phyloP scores from a whole-genome alignment of 2,113 vertebrate species.

The Catharus bicknelli region DNA sequence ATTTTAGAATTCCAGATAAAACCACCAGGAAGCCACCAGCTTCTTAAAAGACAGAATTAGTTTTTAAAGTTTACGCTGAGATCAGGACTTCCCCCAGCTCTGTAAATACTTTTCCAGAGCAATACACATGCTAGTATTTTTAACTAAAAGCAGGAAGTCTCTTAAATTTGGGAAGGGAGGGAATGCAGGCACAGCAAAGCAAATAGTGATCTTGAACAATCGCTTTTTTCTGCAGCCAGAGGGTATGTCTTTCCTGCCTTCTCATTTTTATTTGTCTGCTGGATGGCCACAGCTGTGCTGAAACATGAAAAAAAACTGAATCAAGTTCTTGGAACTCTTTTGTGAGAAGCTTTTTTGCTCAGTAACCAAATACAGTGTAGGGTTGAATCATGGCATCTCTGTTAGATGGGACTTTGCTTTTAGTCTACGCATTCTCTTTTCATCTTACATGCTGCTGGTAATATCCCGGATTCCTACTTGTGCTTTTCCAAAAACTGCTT shows the following conservation, averaged over 20 bases:
- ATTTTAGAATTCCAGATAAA: not conserved
- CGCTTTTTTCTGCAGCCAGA: not conserved
- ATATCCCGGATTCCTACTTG: not conserved
- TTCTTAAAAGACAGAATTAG: not conserved
- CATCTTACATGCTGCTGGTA: not conserved
- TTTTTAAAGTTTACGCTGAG: not conserved
- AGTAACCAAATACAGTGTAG: not conserved
- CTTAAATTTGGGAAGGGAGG: not conserved
- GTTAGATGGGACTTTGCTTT: not conserved
- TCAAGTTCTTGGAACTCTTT: not conserved
- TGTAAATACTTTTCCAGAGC: not conserved
- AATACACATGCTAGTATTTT: not conserved
- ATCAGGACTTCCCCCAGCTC: not conserved
- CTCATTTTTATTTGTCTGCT: not conserved
- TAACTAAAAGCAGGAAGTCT: not conserved
- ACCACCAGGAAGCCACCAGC: not conserved
- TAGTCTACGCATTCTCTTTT: not conserved
- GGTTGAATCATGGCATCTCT: not conserved
- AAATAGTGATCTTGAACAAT: not conserved
- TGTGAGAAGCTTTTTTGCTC: not conserved
- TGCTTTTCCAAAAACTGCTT: not conserved
- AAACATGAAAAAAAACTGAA: not conserved
- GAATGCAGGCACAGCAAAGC: not conserved
- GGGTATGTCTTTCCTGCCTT: not conserved
- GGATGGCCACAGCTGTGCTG: not conserved